Conservation (phyloP, 2,888 invertebrate genomes). For the Polymixis flavicincta region DNA sequence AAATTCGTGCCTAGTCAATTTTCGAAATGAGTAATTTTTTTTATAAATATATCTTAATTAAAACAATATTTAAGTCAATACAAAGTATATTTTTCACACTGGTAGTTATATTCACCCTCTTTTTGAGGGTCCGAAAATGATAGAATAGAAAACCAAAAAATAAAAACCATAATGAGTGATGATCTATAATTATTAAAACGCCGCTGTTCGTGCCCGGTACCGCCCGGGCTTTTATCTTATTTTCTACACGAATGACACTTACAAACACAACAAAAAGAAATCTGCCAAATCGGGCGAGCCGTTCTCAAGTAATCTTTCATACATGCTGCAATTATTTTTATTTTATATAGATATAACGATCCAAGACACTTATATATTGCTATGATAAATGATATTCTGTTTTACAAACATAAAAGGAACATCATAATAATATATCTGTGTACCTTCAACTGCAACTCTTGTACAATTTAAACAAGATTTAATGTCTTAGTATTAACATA, state of each 20-base stretch:
- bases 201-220: neutral
- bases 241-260: neutral
- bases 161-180: neutral
- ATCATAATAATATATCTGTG: too few relatives aligned
- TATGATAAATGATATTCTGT: neutral
- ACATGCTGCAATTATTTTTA: neutral
- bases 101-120: too few relatives aligned
- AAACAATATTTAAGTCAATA: too few relatives aligned
- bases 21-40: neutral
- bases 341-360: neutral
- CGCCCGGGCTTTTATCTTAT: neutral
- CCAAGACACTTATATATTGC: neutral
- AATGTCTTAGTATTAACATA: constrained; percentile 1
- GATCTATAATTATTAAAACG: neutral
- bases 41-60: neutral
- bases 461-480: constrained; percentile 1
- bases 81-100: too few relatives aligned
- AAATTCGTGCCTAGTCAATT: neutral
- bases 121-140: neutral
- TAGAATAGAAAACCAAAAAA: neutral
- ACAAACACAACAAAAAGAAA: neutral
- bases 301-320: neutral
- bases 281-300: neutral
- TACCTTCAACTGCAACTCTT: neutral
- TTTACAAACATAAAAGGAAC: neutral